Base-by-base conservation (phyloP, 1,140 invertebrate species). In the Lepidurus packardi region DNA sequence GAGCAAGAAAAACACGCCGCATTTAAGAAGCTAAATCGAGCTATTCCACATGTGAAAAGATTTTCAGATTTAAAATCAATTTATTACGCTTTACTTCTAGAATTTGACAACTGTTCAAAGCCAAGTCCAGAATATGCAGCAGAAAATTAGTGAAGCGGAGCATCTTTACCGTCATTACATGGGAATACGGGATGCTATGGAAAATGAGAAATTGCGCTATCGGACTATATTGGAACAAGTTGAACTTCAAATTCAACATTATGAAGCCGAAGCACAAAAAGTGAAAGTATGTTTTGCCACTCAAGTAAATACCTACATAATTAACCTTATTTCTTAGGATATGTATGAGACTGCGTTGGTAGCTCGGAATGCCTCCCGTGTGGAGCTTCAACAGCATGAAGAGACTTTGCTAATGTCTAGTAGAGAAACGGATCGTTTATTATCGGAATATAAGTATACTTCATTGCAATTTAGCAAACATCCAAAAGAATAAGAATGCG, bases 371-470 rank as follows among this genome's bases (percentile, higher is more conserved):
- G 16, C 73, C n/a, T 73, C 78, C 41, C 74, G 75, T 45, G 43
- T 74, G 24, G 78, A 78, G 41, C 73, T 78, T 16, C 73, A 47
- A 45, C 78, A 74, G 24, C 44, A 74, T 25, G 78, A 78, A 41
- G 78, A 78, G 44, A 78, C 78, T 25, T 45, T 78, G 13, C 44
- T 78, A 24, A 43, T 74, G 13, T 78, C 78, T 10, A 78, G 43
- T 7, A 73, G 78, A 34, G 78, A 78, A 78, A 78, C 78, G 7
- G 78, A 78, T 47, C 78, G 78, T 25, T 25, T 78, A 10, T 73
- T 78, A n/a, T 74, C 65, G 73, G 78, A 78, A n/a, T 78, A 78
- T 73, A 78, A 78, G 78, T 78, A 75, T 43, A n/a, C 43, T 73
- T 43, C n/a, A 1, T 42, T 24, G 10, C 16, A 16, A 21, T 75